Evolutionary conservation across 2,888 invertebrate genomes (phyloP).

Genomic region (Homarus gammarus): DNA sequence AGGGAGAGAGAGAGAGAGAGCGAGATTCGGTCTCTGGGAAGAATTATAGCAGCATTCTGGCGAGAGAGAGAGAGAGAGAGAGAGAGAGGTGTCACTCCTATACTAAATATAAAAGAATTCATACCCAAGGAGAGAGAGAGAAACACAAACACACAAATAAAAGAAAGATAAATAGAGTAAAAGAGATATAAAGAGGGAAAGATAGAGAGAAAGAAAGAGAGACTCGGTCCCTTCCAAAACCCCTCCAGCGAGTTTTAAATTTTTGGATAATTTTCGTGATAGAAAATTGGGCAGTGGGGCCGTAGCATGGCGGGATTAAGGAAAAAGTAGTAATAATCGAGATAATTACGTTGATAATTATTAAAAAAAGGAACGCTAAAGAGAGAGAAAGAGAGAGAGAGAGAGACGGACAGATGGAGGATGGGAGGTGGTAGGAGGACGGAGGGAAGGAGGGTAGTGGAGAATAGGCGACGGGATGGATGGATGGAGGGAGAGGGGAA

Average conservation of each 20-base stretch:
- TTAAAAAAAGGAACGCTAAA: neutral
- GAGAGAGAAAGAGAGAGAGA: neutral
- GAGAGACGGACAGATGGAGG: no score
- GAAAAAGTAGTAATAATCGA: conserved; percentile 43
- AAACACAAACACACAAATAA: neutral
- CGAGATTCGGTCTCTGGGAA: no score
- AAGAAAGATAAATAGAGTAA: no score
- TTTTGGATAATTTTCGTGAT: conserved; percentile 25
- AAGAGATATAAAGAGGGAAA: neutral
- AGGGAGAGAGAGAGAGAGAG: conserved; percentile 29
- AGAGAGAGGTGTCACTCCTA: neutral
- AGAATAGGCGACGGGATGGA: no score
- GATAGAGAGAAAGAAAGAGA: conserved; percentile 21
- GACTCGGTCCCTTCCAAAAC: neutral
- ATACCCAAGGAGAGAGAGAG: neutral
- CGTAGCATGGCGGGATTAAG: conserved; percentile 5
- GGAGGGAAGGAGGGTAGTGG: no score
- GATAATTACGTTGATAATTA: conserved; percentile 50
- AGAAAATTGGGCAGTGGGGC: conserved; percentile 40
- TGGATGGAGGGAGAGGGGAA: no score
- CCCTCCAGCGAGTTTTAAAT: conserved; percentile 4
- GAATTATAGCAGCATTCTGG: neutral
- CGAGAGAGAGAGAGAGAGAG: neutral
- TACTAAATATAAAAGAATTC: no score
- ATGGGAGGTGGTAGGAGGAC: no score